Evolutionary conservation across 1,140 invertebrate genomes (phyloP).

Genomic region (Drosophila ficusphila): DNA sequence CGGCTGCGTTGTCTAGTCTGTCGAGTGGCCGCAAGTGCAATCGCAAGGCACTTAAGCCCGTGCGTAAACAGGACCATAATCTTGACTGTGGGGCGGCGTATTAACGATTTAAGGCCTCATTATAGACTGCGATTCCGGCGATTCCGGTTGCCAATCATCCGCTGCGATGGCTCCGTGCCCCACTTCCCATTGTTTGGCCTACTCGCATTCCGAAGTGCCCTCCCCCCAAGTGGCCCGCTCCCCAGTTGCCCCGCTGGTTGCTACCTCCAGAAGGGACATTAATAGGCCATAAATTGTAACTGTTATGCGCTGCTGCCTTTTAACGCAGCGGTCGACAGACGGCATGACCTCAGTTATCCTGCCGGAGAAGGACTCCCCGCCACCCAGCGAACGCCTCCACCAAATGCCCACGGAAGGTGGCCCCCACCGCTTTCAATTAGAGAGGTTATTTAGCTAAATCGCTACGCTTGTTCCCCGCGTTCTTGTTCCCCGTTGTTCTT

Average conservation of each 20-base stretch:
- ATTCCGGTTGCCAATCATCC: slow-evolving; percentile 10
- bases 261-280: slow-evolving; percentile 68
- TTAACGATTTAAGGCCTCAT: slow-evolving; percentile 61
- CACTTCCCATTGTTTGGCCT: slow-evolving; percentile 14
- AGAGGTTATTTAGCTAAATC: slow-evolving; percentile 80
- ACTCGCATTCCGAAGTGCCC: slow-evolving; percentile 20
- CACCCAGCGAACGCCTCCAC: too few relatives aligned
- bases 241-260: slow-evolving; percentile 35
- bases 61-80: slow-evolving; percentile 67
- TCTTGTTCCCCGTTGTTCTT: slow-evolving; percentile 4
- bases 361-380: neutral
- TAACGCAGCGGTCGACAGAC: slow-evolving; percentile 71
- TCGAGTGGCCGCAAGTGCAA: slow-evolving; percentile 61
- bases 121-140: slow-evolving; percentile 33
- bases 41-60: slow-evolving; percentile 63
- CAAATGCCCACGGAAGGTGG: too few relatives aligned
- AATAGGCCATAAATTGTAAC: slow-evolving; percentile 83
- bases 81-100: slow-evolving; percentile 53
- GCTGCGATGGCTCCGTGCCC: slow-evolving; percentile 15
- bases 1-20: slow-evolving; percentile 43
- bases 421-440: slow-evolving; percentile 73
- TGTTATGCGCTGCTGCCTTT: slow-evolving; percentile 80
- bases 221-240: neutral
- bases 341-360: slow-evolving; percentile 51
- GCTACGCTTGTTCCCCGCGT: slow-evolving; percentile 64